Conservation (phyloP, 1,140 invertebrate genomes). For the Asbolus verrucosus region DNA sequence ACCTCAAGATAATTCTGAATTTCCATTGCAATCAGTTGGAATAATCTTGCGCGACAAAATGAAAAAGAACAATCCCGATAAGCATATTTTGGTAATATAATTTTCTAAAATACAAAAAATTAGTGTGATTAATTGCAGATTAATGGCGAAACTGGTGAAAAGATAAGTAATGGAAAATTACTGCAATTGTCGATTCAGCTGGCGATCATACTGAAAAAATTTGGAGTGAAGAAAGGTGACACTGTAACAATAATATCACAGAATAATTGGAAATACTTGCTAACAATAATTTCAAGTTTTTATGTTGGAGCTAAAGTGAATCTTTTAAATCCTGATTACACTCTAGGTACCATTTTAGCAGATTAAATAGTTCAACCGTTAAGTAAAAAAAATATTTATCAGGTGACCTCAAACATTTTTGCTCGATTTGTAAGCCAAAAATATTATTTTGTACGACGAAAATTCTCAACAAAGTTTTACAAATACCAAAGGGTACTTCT, state of each 20-base stretch:
- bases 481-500: neutral
- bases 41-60: no score
- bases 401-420: slow-evolving; percentile 3
- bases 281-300: slow-evolving; percentile 11
- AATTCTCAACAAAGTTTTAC: neutral
- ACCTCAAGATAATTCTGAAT: no score
- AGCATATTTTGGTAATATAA: no score
- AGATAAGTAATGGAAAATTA: neutral
- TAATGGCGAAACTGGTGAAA: neutral
- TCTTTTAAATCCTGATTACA: slow-evolving; percentile 11
- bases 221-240: slow-evolving; percentile 7
- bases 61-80: no score
- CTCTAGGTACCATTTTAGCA: no score
- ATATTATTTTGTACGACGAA: neutral
- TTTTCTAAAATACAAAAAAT: no score
- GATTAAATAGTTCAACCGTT: no score
- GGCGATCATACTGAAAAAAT: neutral
- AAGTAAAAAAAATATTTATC: no score
- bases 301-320: slow-evolving; percentile 16
- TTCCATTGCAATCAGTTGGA: no score
- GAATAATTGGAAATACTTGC: slow-evolving; percentile 1
- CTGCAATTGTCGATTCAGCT: neutral
- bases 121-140: no score
- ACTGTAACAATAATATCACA: slow-evolving; percentile 7
- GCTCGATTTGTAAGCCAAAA: neutral